Percentiles rank a stretch among this genome's conserved stretches.
These are phyloP conservation scores for Phalacrocorax brasilianus DNA, from an alignment of 2,113 vertebrate species.

Conservation along the genomic window DNA sequence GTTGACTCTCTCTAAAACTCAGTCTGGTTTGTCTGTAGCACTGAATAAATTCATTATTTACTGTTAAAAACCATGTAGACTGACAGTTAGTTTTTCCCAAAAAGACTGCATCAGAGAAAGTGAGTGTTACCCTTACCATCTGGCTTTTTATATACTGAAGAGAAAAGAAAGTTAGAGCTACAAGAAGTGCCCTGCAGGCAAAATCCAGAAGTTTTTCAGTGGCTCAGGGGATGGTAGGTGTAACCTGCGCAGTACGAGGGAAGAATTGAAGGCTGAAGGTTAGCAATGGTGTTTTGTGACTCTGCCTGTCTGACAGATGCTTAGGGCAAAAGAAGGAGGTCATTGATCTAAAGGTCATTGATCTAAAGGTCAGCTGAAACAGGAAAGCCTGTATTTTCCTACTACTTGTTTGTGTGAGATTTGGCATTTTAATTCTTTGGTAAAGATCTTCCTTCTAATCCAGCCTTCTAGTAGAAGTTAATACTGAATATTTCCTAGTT, in stretches of 20 bases:
- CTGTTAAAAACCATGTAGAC: not conserved
- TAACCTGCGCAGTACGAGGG: not conserved
- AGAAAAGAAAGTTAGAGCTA: not conserved
- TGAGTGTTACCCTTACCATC: not conserved
- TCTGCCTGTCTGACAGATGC: not conserved
- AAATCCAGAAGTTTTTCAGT: not conserved
- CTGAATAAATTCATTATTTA: constrained; percentile 33
- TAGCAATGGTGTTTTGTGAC: not conserved
- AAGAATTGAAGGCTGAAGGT: not conserved
- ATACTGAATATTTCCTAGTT: not conserved
- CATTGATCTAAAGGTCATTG: not conserved
- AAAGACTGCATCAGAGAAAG: not conserved
- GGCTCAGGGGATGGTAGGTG: not conserved
- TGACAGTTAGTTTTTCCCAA: not conserved
- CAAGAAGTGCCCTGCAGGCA: not conserved
- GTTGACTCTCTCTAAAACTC: not conserved
- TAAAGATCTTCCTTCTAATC: not conserved
- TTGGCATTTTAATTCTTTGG: not conserved
- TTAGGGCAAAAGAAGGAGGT: not conserved
- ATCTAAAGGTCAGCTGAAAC: not conserved
- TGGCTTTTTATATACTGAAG: not conserved
- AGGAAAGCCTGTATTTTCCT: not conserved
- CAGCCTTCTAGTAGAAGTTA: not conserved
- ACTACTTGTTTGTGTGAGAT: not conserved
- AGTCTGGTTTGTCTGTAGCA: not conserved